Conservation (phyloP, 2,888 invertebrate species). For the Drosophila percnosoma region DNA sequence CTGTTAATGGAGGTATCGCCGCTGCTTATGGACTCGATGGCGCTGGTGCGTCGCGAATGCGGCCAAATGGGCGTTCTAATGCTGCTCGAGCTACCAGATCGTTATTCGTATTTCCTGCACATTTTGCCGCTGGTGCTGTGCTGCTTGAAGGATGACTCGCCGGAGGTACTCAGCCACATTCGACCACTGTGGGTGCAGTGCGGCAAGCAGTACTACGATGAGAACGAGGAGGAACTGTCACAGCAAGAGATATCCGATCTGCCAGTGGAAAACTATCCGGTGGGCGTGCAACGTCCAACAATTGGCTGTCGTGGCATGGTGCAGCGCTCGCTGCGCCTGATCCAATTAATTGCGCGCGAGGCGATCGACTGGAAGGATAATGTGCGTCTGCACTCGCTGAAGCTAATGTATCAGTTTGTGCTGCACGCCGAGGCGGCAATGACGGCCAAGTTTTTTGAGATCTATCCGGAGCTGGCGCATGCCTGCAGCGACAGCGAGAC, state of each 20-base stretch:
- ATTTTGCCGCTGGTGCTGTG: constrained; percentile 94
- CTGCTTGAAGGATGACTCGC: constrained; percentile 92
- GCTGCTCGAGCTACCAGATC: constrained; percentile 91
- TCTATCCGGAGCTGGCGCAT: constrained; percentile 81
- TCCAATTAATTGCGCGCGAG: constrained; percentile 82
- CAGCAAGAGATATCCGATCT: constrained; percentile 92
- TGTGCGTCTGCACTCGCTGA: constrained; percentile 83
- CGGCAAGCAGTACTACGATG: constrained; percentile 92
- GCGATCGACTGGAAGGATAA: constrained; percentile 84
- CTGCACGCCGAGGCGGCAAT: constrained; percentile 83
- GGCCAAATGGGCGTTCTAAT: constrained; percentile 91
- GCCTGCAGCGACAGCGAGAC: constrained; percentile 80
- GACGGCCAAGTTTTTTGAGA: constrained; percentile 83
- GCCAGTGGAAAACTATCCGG: constrained; percentile 90
- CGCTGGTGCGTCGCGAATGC: constrained; percentile 91
- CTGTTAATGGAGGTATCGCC: constrained; percentile 93
- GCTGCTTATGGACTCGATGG: constrained; percentile 93
- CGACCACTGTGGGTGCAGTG: constrained; percentile 89
- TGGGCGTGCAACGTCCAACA: constrained; percentile 90
- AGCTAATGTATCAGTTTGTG: constrained; percentile 83
- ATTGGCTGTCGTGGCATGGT: constrained; percentile 93
- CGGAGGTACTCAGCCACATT: constrained; percentile 89
- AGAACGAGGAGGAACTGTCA: constrained; percentile 95
- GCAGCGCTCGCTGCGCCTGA: constrained; percentile 87
- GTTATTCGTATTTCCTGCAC: constrained; percentile 95